Percentiles rank a stretch among this genome's conserved stretches.
Evolutionary conservation across 2,888 invertebrate species (phyloP).

Genomic region (Brenthis ino): DNA sequence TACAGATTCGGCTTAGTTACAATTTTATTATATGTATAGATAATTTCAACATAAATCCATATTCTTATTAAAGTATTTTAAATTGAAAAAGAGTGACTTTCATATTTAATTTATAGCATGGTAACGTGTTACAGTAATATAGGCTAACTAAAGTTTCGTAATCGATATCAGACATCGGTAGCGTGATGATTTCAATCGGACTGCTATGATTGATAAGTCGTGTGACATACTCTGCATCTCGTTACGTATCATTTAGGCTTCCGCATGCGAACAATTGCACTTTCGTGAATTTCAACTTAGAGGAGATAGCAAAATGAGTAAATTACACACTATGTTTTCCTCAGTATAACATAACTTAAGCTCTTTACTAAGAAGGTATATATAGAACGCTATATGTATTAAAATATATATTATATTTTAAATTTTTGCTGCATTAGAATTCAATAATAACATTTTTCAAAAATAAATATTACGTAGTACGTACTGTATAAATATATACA

Average conservation of each 20-base stretch:
- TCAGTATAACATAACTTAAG: not conserved
- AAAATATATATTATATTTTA: not conserved
- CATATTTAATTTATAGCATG: no score
- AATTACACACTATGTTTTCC: not conserved
- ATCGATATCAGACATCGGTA: conserved; percentile 42
- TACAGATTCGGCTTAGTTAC: no score
- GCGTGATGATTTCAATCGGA: conserved; percentile 48
- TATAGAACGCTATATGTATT: not conserved
- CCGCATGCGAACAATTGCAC: conserved; percentile 30
- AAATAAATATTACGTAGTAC: no score
- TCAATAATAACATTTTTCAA: no score
- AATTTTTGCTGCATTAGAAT: not conserved
- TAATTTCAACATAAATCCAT: not conserved
- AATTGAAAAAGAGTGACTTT: no score
- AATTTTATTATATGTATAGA: no score
- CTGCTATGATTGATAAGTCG: conserved; percentile 64
- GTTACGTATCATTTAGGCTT: conserved; percentile 35
- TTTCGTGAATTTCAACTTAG: not conserved
- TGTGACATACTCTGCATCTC: conserved; percentile 71
- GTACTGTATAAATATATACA: no score
- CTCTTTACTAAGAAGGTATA: not conserved
- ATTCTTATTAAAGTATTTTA: no score
- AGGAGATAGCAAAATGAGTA: not conserved
- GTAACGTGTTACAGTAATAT: conserved; percentile 21
- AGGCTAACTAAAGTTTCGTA: conserved; percentile 44